Percentiles rank a stretch among this genome's conserved stretches.
Evolutionary conservation across 1,140 invertebrate genomes (phyloP).

Genomic region (Leptopilina boulardi): DNA sequence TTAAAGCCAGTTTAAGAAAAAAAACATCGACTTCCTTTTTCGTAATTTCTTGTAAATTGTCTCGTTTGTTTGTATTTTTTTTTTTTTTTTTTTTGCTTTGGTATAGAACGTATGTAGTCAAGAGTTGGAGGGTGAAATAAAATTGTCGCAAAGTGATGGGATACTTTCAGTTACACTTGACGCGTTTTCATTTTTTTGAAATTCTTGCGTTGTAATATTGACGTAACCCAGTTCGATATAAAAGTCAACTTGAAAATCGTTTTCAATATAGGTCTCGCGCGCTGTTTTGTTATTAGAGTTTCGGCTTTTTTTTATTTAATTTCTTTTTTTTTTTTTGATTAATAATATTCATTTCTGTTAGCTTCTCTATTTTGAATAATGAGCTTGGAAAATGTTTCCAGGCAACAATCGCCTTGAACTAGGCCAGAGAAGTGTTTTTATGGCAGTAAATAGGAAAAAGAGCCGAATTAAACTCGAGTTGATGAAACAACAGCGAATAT

Average conservation of each 20-base stretch:
- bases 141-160: constrained; percentile 8
- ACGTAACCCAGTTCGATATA: background rate
- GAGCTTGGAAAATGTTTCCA: background rate
- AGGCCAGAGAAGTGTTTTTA: constrained; percentile 5
- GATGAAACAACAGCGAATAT: constrained; percentile 22
- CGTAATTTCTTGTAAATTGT: background rate
- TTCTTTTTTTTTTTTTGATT: too few species aligned
- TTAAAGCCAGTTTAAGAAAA: constrained; percentile 22
- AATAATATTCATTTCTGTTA: too few species aligned
- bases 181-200: background rate
- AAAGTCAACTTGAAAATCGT: constrained; percentile 12
- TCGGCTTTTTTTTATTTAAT: too few species aligned
- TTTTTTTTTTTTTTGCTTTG: constrained; percentile 1
- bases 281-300: too few species aligned
- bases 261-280: background rate
- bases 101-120: constrained; percentile 26
- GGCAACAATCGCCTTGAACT: too few species aligned
- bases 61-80: background rate
- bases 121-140: constrained; percentile 22
- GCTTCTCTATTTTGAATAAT: constrained; percentile 2
- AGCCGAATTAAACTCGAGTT: background rate
- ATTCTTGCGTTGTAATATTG: background rate
- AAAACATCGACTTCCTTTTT: background rate
- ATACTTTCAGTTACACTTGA: constrained; percentile 7
- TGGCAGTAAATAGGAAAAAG: background rate